A percentile compares a stretch with the other conserved stretches of the same genome.
phyloP scores from a whole-genome alignment of 2,888 invertebrate species.

The Lysandra coridon region DNA sequence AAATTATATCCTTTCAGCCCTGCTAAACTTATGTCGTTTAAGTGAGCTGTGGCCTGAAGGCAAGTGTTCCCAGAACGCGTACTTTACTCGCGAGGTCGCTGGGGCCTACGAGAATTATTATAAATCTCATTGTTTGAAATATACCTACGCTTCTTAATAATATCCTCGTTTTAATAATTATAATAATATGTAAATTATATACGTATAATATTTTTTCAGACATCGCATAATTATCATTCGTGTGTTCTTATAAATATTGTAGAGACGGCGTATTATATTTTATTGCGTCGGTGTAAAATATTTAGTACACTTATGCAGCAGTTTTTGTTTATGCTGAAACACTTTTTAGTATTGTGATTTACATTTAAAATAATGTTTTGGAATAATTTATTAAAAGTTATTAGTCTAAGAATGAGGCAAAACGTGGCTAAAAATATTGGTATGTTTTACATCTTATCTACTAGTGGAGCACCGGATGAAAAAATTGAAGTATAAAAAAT shows the following conservation, averaged over 20 bases:
- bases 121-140: neutral
- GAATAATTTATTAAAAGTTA: neutral
- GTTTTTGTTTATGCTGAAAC: slow-evolving; percentile 11
- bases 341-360: neutral
- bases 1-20: neutral
- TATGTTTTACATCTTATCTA: neutral
- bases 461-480: neutral
- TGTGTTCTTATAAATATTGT: neutral
- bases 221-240: neutral
- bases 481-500: neutral
- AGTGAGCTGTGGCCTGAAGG: neutral
- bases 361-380: neutral
- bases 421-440: neutral
- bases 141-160: neutral
- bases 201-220: slow-evolving; percentile 12
- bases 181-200: slow-evolving; percentile 7
- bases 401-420: neutral
- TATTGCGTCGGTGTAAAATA: neutral
- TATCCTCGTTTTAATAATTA: slow-evolving; percentile 14
- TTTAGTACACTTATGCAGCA: neutral
- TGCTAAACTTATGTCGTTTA: neutral
- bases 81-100: neutral
- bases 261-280: slow-evolving; percentile 13
- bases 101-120: slow-evolving; percentile 3
- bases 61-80: neutral